Evolutionary conservation across 2,113 vertebrate genomes (phyloP).

Genomic region (Lagenorhynchus albirostris): DNA sequence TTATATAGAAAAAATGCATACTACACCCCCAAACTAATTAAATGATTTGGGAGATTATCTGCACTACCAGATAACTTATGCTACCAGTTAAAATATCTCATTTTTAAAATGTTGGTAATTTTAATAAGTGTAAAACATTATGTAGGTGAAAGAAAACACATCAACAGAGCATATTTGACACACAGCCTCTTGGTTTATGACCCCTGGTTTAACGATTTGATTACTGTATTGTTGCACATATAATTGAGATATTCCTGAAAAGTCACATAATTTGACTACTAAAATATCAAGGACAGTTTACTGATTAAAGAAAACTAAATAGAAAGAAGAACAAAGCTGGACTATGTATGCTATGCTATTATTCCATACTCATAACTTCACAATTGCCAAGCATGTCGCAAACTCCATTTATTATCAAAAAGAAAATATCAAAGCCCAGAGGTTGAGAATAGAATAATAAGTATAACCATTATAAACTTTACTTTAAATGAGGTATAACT

Average conservation of each 20-base stretch:
- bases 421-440: neutral
- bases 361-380: neutral
- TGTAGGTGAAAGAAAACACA: neutral
- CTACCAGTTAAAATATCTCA: neutral
- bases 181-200: neutral
- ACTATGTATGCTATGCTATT: neutral
- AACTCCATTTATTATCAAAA: neutral
- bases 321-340: neutral
- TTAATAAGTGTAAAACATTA: neutral
- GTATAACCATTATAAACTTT: neutral
- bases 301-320: neutral
- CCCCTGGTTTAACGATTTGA: neutral
- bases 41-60: neutral
- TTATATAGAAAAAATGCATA: neutral
- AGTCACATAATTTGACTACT: neutral
- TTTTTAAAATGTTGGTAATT: neutral
- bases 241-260: conserved; percentile 3
- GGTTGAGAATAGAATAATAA: neutral
- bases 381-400: neutral
- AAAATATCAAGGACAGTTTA: neutral
- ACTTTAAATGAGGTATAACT: neutral
- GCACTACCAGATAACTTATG: neutral
- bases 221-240: neutral
- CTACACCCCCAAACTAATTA: neutral
- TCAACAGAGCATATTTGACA: neutral